A percentile compares a stretch with the other conserved stretches of the same genome.
phyloP scores from a whole-genome alignment of 2,113 vertebrate species.

The Corapipo altera region DNA sequence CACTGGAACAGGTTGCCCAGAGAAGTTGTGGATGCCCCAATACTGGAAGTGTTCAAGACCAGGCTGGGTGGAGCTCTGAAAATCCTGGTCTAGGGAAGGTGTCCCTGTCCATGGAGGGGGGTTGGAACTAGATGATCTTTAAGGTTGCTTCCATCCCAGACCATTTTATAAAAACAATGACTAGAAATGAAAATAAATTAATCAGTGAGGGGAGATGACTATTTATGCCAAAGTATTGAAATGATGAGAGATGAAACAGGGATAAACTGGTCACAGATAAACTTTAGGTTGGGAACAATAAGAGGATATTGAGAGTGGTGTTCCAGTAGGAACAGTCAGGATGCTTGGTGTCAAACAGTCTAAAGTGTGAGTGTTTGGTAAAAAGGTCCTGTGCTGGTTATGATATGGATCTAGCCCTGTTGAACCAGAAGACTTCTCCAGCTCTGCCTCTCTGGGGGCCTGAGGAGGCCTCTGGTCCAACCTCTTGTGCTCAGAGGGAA shows the following conservation, averaged over 20 bases:
- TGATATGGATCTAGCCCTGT: background rate
- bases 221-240: background rate
- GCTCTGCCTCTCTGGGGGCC: background rate
- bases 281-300: background rate
- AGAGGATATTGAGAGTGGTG: background rate
- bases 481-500: background rate
- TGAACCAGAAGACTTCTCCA: background rate
- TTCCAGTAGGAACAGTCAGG: background rate
- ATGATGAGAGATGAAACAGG: background rate
- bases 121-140: background rate
- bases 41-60: accelerated
- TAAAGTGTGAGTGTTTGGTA: background rate
- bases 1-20: background rate
- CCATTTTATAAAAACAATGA: background rate
- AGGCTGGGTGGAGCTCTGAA: background rate
- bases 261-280: background rate
- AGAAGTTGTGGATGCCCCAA: background rate
- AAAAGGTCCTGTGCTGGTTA: background rate
- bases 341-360: background rate
- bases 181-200: background rate
- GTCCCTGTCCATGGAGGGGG: background rate
- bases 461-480: background rate
- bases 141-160: background rate
- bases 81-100: background rate
- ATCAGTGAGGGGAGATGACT: background rate